These are phyloP conservation scores for Lagopus muta DNA, from an alignment of 2,113 vertebrate genomes.

Conservation along the genomic window DNA sequence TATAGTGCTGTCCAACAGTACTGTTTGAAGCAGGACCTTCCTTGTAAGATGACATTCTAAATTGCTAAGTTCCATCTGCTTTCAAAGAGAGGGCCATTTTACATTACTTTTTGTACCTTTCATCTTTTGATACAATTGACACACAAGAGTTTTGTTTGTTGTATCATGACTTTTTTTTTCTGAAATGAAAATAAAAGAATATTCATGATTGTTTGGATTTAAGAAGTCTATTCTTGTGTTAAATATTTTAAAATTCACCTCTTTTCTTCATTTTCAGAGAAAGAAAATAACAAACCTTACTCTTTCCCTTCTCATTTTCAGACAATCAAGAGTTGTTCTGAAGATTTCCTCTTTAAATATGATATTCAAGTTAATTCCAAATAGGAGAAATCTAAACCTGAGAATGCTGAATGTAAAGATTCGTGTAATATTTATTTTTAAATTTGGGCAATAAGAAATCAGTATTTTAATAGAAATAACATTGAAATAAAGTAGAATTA, in stretches of 20 bases:
- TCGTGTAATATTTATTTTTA: not conserved
- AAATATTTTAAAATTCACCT: not conserved
- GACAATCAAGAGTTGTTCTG: not conserved
- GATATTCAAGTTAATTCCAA: not conserved
- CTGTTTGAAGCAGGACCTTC: not conserved
- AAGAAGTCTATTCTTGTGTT: accelerated
- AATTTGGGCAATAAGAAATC: not conserved
- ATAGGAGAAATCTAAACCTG: not conserved
- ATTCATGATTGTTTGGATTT: not conserved
- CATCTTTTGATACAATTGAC: not conserved
- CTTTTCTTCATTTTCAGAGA: not conserved
- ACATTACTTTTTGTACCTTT: not conserved
- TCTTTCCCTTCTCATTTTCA: not conserved
- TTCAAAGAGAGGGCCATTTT: not conserved
- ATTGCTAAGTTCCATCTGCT: not conserved
- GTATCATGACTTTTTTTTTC: too few relatives aligned
- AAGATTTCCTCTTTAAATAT: not conserved
- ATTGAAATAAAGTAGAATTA: not conserved
- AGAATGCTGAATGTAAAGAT: not conserved
- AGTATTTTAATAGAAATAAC: not conserved
- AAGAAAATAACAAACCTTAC: not conserved
- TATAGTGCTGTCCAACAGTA: not conserved
- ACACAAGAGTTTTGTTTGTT: not conserved
- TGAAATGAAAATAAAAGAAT: not conserved
- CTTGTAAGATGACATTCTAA: not conserved